Conservation (phyloP, 2,797 vertebrate species). For the Podargus strigoides region DNA sequence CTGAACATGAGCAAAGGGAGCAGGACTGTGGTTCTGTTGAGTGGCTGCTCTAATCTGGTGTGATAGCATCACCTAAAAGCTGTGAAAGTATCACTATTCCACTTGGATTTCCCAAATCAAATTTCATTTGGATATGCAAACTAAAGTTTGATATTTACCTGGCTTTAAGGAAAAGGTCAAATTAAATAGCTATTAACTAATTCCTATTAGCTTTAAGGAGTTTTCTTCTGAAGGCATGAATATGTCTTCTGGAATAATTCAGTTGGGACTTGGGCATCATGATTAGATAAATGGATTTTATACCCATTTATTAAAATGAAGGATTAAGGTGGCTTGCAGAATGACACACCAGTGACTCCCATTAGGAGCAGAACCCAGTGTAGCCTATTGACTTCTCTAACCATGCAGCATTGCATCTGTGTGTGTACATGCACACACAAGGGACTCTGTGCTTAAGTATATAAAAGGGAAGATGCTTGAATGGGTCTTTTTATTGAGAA, state of each 20-base stretch:
- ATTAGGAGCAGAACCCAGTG: not conserved
- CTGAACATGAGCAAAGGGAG: not conserved
- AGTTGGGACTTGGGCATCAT: not conserved
- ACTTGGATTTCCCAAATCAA: not conserved
- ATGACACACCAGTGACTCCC: not conserved
- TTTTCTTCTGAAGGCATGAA: not conserved
- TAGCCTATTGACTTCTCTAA: not conserved
- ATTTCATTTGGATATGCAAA: not conserved
- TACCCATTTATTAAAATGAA: not conserved
- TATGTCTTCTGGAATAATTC: not conserved
- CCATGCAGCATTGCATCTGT: not conserved
- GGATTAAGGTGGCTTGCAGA: not conserved
- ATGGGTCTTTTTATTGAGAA: not conserved
- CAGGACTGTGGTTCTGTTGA: not conserved
- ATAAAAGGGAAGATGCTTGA: not conserved
- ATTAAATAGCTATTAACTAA: conserved; percentile 21
- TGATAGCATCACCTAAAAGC: rapidly evolving
- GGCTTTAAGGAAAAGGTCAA: conserved; percentile 27
- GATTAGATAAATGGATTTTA: not conserved
- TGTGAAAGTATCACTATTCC: not conserved
- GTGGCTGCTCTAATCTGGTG: not conserved
- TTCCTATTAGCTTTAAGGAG: not conserved
- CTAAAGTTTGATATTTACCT: conserved; percentile 37
- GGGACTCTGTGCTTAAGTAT: not conserved
- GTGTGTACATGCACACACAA: not conserved